Evolutionary conservation across 2,113 vertebrate species (phyloP).

Genomic region (Meriones unguiculatus): DNA sequence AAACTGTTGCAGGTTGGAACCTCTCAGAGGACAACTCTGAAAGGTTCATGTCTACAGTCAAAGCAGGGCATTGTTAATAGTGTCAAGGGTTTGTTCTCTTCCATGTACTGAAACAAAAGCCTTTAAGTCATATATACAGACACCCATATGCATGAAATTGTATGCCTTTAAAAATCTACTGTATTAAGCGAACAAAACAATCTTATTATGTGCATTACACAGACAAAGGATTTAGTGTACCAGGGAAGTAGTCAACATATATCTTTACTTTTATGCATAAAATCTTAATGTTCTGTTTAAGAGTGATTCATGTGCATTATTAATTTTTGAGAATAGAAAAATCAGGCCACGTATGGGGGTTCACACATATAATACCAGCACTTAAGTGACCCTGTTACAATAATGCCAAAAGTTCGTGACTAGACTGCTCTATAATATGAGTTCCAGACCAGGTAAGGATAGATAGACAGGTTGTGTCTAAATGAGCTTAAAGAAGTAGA

Average conservation of each 20-base stretch:
- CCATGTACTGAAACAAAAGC: neutral
- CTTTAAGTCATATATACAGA: neutral
- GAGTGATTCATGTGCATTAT: neutral
- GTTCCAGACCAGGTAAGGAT: neutral
- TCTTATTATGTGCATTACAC: neutral
- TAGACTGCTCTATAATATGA: neutral
- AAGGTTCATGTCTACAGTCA: no score
- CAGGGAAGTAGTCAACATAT: neutral
- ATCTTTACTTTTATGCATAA: neutral
- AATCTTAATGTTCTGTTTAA: neutral
- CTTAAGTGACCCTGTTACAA: neutral
- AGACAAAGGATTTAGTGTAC: neutral
- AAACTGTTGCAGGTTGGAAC: no score
- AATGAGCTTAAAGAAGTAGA: neutral
- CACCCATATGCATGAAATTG: neutral
- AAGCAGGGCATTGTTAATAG: no score
- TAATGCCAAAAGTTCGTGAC: neutral
- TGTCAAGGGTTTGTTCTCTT: no score
- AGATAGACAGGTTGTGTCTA: neutral
- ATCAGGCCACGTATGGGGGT: neutral
- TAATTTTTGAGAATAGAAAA: neutral
- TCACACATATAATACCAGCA: neutral
- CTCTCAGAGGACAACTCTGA: no score
- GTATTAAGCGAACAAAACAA: neutral
- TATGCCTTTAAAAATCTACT: neutral